Conservation (phyloP, 2,888 invertebrate species). For the Cryptocheilus praepositus region DNA sequence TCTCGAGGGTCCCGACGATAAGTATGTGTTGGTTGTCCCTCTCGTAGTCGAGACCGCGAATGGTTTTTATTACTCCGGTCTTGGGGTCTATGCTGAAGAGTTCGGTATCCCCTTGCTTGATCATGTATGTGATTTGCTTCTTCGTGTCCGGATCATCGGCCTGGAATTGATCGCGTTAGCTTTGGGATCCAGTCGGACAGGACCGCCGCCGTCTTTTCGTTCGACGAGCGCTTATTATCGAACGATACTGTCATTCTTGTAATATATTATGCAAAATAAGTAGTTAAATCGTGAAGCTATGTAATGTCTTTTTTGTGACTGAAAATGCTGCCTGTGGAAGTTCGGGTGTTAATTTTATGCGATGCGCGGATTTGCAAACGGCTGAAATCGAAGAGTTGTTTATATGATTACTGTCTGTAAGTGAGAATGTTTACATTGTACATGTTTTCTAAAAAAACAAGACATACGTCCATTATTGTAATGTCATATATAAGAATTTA, state of each 20-base stretch:
- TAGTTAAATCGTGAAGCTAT: no score
- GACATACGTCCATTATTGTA: no score
- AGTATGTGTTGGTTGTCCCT: conserved; percentile 83
- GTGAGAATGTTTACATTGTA: no score
- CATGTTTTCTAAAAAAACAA: no score
- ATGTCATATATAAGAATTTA: no score
- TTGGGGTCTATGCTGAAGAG: conserved; percentile 89
- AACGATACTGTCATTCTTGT: neutral
- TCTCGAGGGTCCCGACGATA: conserved; percentile 89
- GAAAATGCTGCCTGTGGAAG: no score
- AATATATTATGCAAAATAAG: no score
- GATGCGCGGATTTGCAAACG: no score
- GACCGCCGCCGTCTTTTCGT: conserved; percentile 23
- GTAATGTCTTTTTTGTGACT: no score
- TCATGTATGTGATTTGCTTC: conserved; percentile 88
- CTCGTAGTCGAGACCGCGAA: conserved; percentile 87
- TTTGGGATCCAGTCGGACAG: conserved; percentile 18
- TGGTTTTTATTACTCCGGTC: conserved; percentile 86
- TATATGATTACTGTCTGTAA: no score
- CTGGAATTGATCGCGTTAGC: conserved; percentile 73
- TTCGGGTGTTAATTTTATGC: no score
- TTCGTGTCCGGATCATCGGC: conserved; percentile 89
- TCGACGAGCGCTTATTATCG: conserved; percentile 23
- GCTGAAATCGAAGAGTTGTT: no score
- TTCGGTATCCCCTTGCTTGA: conserved; percentile 87